phyloP scores from a whole-genome alignment of 2,113 vertebrate genomes.

The Amazona vittata region DNA sequence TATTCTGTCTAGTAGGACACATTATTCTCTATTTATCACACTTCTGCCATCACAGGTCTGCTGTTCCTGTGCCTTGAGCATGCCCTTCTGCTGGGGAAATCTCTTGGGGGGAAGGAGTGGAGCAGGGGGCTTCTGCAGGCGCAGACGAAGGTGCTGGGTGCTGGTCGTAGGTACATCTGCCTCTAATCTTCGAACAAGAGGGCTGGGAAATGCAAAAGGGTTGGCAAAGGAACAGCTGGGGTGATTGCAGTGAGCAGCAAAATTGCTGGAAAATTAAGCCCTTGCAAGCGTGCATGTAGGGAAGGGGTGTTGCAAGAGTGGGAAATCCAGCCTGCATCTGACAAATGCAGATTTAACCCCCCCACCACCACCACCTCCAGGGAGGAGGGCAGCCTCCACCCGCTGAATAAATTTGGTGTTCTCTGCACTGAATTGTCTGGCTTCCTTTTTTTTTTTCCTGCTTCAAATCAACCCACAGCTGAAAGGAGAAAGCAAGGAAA shows the following conservation, averaged over 20 bases:
- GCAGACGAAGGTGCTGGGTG: background rate
- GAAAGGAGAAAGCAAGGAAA: background rate
- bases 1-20: slow-evolving; percentile 61
- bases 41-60: slow-evolving; percentile 12
- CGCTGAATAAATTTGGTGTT: background rate
- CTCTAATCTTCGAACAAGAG: background rate
- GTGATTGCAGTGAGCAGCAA: background rate
- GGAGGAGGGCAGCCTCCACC: background rate
- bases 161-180: background rate
- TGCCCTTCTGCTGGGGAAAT: background rate
- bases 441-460: accelerated
- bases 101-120: background rate
- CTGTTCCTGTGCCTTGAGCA: background rate
- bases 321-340: background rate
- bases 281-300: background rate
- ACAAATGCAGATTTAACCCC: background rate
- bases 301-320: too few species aligned
- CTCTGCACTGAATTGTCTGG: background rate
- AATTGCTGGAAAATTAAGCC: background rate
- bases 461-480: background rate
- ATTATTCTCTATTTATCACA: slow-evolving; percentile 64
- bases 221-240: background rate
- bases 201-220: background rate
- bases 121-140: background rate
- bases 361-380: background rate